Conservation (phyloP, 2,797 vertebrate species). For the Rhincodon typus region DNA sequence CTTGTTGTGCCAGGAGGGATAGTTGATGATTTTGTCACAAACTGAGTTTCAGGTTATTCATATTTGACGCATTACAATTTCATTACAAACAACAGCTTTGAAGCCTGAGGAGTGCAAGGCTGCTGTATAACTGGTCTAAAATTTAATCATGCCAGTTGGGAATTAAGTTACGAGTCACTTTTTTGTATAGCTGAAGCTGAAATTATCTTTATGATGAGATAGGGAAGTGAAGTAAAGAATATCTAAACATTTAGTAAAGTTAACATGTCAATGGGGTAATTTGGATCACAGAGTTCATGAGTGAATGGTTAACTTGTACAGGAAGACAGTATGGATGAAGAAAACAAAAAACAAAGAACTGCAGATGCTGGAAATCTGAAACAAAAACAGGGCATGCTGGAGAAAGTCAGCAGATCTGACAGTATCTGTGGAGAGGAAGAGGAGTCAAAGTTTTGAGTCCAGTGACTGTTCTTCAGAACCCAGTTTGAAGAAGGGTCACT, state of each 20-base stretch:
- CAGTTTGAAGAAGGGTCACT: too few species aligned
- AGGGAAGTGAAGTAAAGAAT: not conserved
- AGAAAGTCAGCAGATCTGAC: too few species aligned
- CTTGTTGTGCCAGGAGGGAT: too few species aligned
- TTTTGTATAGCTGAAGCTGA: not conserved
- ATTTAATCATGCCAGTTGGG: not conserved
- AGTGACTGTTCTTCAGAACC: too few species aligned
- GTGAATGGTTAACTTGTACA: not conserved
- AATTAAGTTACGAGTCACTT: not conserved
- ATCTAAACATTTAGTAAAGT: not conserved
- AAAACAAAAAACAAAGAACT: not conserved
- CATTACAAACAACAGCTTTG: not conserved
- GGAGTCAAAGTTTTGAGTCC: too few species aligned
- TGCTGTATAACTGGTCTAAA: not conserved
- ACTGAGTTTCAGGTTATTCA: too few species aligned
- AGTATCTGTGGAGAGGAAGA: too few species aligned
- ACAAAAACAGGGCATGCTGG: too few species aligned
- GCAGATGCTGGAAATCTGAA: too few species aligned
- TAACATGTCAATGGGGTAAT: not conserved
- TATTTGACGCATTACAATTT: too few species aligned
- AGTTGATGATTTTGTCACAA: too few species aligned
- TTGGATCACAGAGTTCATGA: not conserved
- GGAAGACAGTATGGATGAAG: not conserved
- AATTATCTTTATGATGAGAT: not conserved
- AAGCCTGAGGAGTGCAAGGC: not conserved